Percentiles rank a stretch among this genome's conserved stretches.
phyloP scores from a whole-genome alignment of 2,113 vertebrate genomes.

The Oreocharis arfaki region DNA sequence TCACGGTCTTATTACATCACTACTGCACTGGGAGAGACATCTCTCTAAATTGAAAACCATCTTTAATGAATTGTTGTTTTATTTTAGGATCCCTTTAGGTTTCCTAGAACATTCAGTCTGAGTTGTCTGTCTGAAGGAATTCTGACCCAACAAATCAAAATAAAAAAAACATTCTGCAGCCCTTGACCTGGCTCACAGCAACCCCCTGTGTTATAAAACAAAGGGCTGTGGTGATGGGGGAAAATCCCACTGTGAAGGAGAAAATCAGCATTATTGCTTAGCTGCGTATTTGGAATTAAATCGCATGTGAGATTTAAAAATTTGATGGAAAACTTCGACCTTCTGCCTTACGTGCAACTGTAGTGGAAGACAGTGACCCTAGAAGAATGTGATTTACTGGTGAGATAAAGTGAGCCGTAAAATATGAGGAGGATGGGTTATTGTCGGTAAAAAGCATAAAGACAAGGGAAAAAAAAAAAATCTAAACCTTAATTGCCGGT shows the following conservation, averaged over 20 bases:
- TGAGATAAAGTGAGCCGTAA: neutral
- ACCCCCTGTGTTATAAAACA: neutral
- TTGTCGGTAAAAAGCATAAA: slow-evolving; percentile 15
- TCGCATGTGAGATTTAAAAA: neutral
- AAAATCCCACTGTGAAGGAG: neutral
- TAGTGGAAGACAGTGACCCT: neutral
- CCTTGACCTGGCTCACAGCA: neutral
- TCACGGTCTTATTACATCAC: neutral
- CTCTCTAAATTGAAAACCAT: slow-evolving; percentile 37
- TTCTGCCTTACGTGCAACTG: neutral
- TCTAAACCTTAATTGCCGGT: neutral
- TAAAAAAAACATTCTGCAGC: neutral
- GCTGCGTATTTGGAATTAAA: neutral
- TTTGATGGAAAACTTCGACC: slow-evolving; percentile 1
- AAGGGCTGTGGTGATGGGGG: neutral
- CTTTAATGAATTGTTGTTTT: slow-evolving; percentile 54
- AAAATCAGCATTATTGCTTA: neutral
- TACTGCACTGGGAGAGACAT: neutral
- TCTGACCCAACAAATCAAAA: neutral
- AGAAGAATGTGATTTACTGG: neutral
- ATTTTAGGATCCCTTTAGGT: slow-evolving; percentile 36
- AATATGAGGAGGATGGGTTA: neutral
- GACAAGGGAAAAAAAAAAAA: neutral
- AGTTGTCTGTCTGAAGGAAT: neutral
- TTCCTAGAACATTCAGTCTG: neutral